phyloP scores from a whole-genome alignment of 30 jellyfish, hydroid and myxozoan species.

The Aurelia sp. region DNA sequence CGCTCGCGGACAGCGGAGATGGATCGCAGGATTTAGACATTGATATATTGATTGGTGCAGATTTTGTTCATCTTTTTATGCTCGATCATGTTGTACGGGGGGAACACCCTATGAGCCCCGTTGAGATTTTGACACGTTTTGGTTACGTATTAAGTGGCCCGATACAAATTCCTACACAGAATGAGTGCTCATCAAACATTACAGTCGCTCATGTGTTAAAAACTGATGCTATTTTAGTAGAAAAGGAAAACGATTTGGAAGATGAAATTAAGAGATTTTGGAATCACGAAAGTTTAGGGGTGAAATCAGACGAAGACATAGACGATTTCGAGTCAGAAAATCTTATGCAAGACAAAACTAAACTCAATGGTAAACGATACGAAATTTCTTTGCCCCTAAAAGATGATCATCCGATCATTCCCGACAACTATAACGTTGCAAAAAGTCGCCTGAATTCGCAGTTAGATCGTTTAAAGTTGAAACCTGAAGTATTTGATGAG shows the following conservation, averaged over 20 bases:
- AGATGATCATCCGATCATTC: not conserved
- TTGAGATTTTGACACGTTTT: slow-evolving; percentile 17
- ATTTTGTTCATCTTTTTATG: not conserved
- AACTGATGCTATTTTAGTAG: not conserved
- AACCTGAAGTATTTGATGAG: slow-evolving; percentile 25
- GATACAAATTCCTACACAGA: slow-evolving; percentile 1
- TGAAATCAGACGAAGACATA: not conserved
- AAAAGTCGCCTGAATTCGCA: slow-evolving; percentile 11
- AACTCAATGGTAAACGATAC: slow-evolving; percentile 9
- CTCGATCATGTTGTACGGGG: slow-evolving; percentile 25
- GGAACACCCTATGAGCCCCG: slow-evolving; percentile 24
- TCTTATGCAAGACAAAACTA: not conserved
- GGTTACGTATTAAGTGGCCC: slow-evolving; percentile 41
- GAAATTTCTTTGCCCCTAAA: slow-evolving; percentile 16
- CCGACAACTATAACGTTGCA: slow-evolving; percentile 13
- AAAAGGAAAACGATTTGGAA: not conserved
- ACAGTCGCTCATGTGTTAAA: slow-evolving; percentile 22
- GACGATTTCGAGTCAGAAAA: not conserved
- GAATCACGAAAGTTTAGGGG: slow-evolving; percentile 10
- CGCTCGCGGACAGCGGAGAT: slow-evolving; percentile 27
- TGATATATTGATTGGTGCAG: slow-evolving; percentile 22
- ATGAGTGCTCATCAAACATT: slow-evolving; percentile 19
- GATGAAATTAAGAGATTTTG: slow-evolving; percentile 19
- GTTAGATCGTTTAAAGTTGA: not conserved
- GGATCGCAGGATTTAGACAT: slow-evolving; percentile 6